phyloP scores from a whole-genome alignment of 2,797 vertebrate species.

The Onychomys leucogaster region DNA sequence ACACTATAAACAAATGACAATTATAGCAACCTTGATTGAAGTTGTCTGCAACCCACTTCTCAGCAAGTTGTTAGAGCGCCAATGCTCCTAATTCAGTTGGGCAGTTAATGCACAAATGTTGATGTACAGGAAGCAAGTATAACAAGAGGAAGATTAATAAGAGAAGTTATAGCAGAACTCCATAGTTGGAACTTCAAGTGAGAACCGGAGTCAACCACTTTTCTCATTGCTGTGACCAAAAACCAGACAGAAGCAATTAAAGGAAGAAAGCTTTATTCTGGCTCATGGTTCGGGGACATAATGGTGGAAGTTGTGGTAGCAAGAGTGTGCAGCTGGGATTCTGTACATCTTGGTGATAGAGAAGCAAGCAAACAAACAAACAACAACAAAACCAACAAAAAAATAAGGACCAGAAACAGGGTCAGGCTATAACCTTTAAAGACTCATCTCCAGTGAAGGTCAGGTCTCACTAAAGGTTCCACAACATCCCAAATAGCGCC shows the following conservation, averaged over 20 bases:
- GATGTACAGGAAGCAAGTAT: background rate
- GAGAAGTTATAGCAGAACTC: background rate
- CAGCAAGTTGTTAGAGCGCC: background rate
- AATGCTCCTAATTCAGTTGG: background rate
- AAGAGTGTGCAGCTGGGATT: background rate
- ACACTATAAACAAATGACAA: background rate
- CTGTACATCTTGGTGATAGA: background rate
- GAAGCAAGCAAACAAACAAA: too few relatives aligned
- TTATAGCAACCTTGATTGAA: background rate
- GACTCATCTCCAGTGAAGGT: background rate
- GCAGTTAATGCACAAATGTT: background rate
- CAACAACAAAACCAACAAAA: background rate
- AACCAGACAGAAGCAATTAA: background rate
- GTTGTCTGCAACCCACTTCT: background rate
- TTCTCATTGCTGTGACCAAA: background rate
- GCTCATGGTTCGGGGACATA: background rate
- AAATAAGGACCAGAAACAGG: background rate
- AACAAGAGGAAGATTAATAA: background rate
- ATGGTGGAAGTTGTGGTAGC: background rate
- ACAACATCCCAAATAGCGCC: background rate
- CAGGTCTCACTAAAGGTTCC: background rate
- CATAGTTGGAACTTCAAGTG: background rate
- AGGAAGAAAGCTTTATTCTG: background rate
- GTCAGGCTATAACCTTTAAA: background rate
- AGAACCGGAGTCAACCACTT: background rate